Evolutionary conservation across 1,140 invertebrate genomes (phyloP), one percentile per base, ranked within the genome.

Genomic region (Sitodiplosis mosellana): DNA sequence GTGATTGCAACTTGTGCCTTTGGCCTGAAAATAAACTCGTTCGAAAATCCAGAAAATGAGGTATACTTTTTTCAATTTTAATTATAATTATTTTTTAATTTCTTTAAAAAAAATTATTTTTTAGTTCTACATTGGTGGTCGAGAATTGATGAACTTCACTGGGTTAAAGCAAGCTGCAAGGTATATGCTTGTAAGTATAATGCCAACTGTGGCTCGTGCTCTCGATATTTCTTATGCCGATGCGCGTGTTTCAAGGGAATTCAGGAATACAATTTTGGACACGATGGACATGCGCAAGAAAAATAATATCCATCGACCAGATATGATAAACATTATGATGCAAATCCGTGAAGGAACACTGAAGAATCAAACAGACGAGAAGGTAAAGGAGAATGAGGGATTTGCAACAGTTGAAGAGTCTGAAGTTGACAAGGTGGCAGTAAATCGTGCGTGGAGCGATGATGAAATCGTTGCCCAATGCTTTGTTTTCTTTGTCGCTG

Each of bases 201-300:
- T 37, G 14, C 46, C 43, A 33, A 6, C 22, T 14, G 6, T 45
- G 6, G 40, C 50, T 17, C 18, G 64, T 60, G 52, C 46, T 48
- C 45, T 65, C 0, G 56, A 58, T 21, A 15, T 63, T 5, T 51
- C 42, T 1, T 52, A 72, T 14, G 68, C 72, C 34, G 57, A 68
- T 47, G 57, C 59, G 1, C 51, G 58, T 18, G 61, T 66, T 1
- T 67, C 56, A 0, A 54, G 58, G 10, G 75, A 73, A 53, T 75
- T 76, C 50, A 63, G 58, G 36, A 53, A 64, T 17, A 56, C 73
- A 12, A 69, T 77, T 1, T 51, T 64, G 2, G 59, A 65, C 38
- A 70, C 73, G 27, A 69, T 76, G 54, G 58, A 56, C 5, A 58
- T 74, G 33, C 59, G 75, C 1, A 62, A 72, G 50, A 53, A 55